Conservation (phyloP, 2,113 vertebrate genomes). For the Aegithalos caudatus region DNA sequence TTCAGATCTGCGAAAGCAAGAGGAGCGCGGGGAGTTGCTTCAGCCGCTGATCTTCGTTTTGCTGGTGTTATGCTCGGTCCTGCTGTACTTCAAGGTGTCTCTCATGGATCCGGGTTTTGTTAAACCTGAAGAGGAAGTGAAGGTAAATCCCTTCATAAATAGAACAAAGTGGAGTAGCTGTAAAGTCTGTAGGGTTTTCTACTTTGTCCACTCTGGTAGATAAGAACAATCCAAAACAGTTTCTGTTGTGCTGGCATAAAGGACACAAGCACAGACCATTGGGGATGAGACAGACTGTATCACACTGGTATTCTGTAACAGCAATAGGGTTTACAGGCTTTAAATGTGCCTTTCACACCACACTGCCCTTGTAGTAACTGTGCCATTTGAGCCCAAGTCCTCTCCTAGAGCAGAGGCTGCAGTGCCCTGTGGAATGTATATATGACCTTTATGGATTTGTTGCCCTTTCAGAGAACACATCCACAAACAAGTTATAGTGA, state of each 20-base stretch:
- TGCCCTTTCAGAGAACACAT: background rate
- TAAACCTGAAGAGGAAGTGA: constrained; percentile 54
- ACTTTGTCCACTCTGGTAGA: background rate
- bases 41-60: constrained; percentile 81
- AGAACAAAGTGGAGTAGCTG: background rate
- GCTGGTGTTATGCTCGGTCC: constrained; percentile 82
- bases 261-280: accelerated
- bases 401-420: background rate
- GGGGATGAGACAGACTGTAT: background rate
- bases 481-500: background rate
- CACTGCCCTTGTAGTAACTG: accelerated
- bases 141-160: background rate
- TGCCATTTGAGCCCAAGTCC: background rate
- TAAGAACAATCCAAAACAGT: background rate
- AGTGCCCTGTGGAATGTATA: background rate
- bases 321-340: background rate
- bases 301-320: background rate
- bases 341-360: background rate
- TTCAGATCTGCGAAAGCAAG: constrained; percentile 81
- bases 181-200: background rate
- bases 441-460: background rate
- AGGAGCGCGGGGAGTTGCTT: constrained; percentile 76
- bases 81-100: constrained; percentile 89
- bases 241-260: background rate
- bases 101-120: constrained; percentile 97